Evolutionary conservation across 1,140 invertebrate genomes (phyloP).

Genomic region (Camponotus vicinus): DNA sequence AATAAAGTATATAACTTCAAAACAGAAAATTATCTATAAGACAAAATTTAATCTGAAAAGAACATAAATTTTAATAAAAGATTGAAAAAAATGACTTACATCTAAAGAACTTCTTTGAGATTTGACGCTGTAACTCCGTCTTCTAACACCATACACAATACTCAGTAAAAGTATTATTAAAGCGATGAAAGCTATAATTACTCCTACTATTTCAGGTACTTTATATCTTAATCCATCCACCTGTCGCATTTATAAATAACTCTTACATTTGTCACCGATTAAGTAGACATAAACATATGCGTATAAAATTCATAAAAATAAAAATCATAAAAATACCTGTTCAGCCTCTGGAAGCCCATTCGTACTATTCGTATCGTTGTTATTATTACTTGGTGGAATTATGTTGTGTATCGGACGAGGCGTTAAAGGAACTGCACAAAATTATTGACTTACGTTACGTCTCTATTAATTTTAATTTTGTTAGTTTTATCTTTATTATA

Average conservation of each 20-base stretch:
- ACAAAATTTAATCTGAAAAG: too few species aligned
- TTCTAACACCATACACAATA: slow-evolving; percentile 77
- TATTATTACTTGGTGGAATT: slow-evolving; percentile 87
- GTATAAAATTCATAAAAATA: background rate
- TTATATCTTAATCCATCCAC: slow-evolving; percentile 77
- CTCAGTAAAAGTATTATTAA: slow-evolving; percentile 76
- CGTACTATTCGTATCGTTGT: slow-evolving; percentile 82
- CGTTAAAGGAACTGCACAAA: slow-evolving; percentile 86
- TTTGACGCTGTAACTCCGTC: slow-evolving; percentile 74
- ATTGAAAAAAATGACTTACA: slow-evolving; percentile 47
- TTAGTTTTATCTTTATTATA: background rate
- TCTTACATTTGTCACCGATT: background rate
- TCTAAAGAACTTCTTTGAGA: slow-evolving; percentile 70
- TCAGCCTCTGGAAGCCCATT: slow-evolving; percentile 79
- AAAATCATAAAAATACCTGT: slow-evolving; percentile 75
- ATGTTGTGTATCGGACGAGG: slow-evolving; percentile 88
- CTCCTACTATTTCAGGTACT: slow-evolving; percentile 82
- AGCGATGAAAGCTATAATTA: slow-evolving; percentile 77
- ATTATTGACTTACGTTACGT: background rate
- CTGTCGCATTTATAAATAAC: slow-evolving; percentile 66
- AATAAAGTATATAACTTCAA: too few species aligned
- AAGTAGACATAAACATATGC: background rate
- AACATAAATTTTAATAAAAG: background rate
- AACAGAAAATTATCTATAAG: too few species aligned
- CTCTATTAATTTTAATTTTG: background rate